Percentiles rank a stretch among this genome's conserved stretches.
phyloP scores from a whole-genome alignment of 2,888 invertebrate species.

The Hypomecis punctinalis region DNA sequence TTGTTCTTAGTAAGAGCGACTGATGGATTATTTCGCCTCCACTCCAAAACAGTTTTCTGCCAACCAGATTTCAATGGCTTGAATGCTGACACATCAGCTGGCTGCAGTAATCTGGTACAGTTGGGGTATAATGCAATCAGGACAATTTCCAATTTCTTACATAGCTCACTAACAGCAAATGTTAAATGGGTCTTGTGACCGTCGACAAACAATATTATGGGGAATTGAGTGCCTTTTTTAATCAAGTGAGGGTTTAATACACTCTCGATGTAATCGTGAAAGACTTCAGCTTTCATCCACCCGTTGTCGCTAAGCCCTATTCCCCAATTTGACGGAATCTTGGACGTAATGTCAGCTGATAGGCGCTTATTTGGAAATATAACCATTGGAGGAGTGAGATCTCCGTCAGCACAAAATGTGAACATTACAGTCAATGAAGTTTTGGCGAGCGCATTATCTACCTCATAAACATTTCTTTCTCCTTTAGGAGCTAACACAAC shows the following conservation, averaged over 20 bases:
- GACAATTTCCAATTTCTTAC: background rate
- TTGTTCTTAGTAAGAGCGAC: conserved; percentile 1
- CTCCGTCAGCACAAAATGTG: conserved; percentile 39
- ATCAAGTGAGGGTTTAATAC: background rate
- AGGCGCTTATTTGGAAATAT: conserved; percentile 18
- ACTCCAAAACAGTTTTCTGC: background rate
- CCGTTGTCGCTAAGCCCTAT: conserved; percentile 3
- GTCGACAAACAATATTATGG: background rate
- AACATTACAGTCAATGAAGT: conserved; percentile 34
- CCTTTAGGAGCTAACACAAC: background rate
- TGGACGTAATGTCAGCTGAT: background rate
- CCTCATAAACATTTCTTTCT: conserved; percentile 4
- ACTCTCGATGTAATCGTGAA: background rate
- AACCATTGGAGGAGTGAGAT: conserved; percentile 43
- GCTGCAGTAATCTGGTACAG: conserved; percentile 2
- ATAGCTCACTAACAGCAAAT: background rate
- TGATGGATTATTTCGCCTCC: background rate
- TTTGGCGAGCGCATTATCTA: conserved; percentile 20
- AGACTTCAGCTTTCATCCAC: conserved; percentile 6
- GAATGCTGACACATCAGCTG: conserved; percentile 1
- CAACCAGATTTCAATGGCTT: background rate
- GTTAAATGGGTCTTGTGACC: conserved; percentile 1
- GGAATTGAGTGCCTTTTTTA: background rate
- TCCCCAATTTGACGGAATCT: conserved; percentile 4
- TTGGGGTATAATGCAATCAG: conserved; percentile 7